phyloP scores from a whole-genome alignment of 1,140 invertebrate species.

The Dreissena polymorpha region DNA sequence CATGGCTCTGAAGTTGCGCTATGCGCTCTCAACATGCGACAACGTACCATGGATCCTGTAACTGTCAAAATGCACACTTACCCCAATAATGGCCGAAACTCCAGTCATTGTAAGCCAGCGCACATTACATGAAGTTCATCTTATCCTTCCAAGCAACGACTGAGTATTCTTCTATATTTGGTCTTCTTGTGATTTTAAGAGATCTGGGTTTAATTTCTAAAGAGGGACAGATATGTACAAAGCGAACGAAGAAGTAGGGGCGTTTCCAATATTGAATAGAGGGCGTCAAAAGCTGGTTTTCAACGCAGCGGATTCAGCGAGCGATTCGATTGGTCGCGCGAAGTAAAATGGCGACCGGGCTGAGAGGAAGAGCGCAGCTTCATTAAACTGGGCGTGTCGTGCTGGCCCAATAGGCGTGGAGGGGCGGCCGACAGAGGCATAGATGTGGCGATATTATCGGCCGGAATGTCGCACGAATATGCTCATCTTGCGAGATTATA shows the following conservation, averaged over 20 bases:
- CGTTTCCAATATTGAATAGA: slow-evolving; percentile 40
- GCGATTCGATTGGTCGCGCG: slow-evolving; percentile 23
- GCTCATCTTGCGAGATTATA: slow-evolving; percentile 13
- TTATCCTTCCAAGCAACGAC: too few species aligned
- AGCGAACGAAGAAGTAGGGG: slow-evolving; percentile 16
- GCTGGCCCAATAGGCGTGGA: too few species aligned
- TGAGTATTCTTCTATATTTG: slow-evolving; percentile 16
- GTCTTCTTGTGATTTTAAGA: slow-evolving; percentile 32
- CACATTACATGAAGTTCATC: background rate
- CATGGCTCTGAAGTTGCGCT: too few species aligned
- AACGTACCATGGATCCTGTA: too few species aligned
- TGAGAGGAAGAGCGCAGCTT: background rate
- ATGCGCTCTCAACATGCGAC: too few species aligned
- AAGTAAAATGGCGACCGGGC: background rate
- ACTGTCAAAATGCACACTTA: slow-evolving; percentile 7
- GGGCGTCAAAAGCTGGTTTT: slow-evolving; percentile 22
- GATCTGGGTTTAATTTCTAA: too few species aligned
- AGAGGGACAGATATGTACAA: too few species aligned
- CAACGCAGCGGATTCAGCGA: slow-evolving; percentile 36
- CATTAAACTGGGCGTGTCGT: background rate
- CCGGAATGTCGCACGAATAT: slow-evolving; percentile 4
- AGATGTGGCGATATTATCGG: slow-evolving; percentile 26
- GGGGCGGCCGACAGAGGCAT: too few species aligned
- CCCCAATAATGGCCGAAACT: slow-evolving; percentile 47
- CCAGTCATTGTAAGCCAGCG: slow-evolving; percentile 44